A percentile compares a stretch with the other conserved stretches of the same genome.
phyloP scores from a whole-genome alignment of 2,888 invertebrate genomes.

The Hyalella azteca region DNA sequence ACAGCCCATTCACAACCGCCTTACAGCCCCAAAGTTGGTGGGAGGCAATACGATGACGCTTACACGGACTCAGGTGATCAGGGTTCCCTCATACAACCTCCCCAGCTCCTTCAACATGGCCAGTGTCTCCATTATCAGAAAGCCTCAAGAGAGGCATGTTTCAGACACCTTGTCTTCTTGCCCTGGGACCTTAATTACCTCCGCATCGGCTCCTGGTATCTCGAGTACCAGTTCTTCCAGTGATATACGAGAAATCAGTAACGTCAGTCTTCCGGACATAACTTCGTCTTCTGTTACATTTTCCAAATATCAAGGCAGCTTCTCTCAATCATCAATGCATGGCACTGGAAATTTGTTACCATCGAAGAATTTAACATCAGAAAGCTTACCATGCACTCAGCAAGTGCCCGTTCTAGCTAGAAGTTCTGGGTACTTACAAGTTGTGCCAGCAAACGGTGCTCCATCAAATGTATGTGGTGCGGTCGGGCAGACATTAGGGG shows the following conservation, averaged over 20 bases:
- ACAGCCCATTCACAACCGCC: not conserved
- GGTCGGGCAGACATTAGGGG: no score
- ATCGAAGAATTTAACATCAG: not conserved
- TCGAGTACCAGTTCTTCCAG: no score
- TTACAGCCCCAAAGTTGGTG: not conserved
- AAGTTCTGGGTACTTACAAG: not conserved
- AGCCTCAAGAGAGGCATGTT: not conserved
- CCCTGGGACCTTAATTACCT: no score
- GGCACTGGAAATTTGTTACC: no score
- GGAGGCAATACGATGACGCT: not conserved
- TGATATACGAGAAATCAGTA: no score
- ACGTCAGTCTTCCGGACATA: not conserved
- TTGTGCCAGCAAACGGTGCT: not conserved
- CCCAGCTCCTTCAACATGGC: not conserved
- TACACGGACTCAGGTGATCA: conserved; percentile 6
- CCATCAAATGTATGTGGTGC: no score
- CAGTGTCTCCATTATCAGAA: not conserved
- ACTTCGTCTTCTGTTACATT: no score
- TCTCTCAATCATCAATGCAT: no score
- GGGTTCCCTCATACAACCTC: not conserved
- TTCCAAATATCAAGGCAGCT: no score
- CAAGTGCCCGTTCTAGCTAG: not conserved
- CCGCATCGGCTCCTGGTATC: no score
- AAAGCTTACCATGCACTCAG: not conserved
- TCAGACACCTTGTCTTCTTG: no score